A percentile compares a stretch with the other conserved stretches of the same genome.
Conservation (phyloP, 2,113 vertebrate species). For the Mormyrus iriodes region DNA sequence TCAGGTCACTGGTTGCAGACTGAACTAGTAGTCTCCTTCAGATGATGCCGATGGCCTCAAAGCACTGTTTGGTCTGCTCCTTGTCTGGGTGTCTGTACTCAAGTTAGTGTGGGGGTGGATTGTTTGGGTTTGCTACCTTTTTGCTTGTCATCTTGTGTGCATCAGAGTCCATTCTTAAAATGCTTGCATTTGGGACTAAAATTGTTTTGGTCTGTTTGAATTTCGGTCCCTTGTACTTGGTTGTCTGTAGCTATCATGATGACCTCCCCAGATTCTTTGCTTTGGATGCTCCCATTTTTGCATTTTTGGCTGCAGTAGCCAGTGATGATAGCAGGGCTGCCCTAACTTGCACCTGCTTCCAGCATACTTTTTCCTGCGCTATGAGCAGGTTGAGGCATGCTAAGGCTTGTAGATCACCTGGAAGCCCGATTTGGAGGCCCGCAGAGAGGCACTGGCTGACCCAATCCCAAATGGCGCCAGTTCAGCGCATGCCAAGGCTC, state of each 20-base stretch:
- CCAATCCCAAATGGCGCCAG: not conserved
- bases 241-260: not conserved
- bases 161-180: not conserved
- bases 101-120: not conserved
- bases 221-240: not conserved
- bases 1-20: not conserved
- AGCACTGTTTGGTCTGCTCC: not conserved
- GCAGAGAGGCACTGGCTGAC: not conserved
- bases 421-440: not conserved
- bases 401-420: not conserved
- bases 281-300: not conserved
- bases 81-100: not conserved
- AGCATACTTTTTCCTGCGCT: not conserved
- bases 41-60: not conserved
- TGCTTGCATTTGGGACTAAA: not conserved
- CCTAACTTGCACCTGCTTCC: not conserved
- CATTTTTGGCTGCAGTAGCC: not conserved
- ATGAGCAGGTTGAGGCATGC: not conserved
- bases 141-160: not conserved
- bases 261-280: not conserved
- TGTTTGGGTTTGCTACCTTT: not conserved
- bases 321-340: not conserved
- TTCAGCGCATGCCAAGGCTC: not conserved
- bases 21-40: not conserved
- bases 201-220: not conserved